phyloP scores from a whole-genome alignment of 2,888 invertebrate genomes.

The Mythimna pallens region DNA sequence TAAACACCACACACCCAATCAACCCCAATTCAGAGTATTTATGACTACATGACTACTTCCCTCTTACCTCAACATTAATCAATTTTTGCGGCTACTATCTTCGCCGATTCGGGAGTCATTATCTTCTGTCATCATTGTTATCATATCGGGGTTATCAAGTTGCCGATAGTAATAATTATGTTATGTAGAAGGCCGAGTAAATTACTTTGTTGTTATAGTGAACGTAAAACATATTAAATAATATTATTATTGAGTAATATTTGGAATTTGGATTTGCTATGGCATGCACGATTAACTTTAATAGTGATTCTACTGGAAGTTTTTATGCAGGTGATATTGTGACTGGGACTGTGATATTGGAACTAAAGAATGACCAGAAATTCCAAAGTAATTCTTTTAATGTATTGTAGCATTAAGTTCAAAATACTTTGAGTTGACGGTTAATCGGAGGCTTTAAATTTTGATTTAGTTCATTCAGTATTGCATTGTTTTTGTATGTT shows the following conservation, averaged over 20 bases:
- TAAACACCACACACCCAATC: neutral
- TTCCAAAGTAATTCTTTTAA: constrained; percentile 73
- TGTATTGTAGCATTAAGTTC: neutral
- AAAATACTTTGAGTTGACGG: neutral
- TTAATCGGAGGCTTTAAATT: neutral
- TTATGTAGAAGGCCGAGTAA: constrained; percentile 29
- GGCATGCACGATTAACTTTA: constrained; percentile 79
- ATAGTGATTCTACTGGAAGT: constrained; percentile 79
- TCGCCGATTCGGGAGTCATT: constrained; percentile 35
- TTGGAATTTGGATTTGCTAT: constrained; percentile 66
- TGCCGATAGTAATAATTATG: constrained; percentile 50
- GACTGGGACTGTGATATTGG: constrained; percentile 81
- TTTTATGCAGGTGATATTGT: constrained; percentile 85
- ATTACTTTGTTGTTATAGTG: constrained; percentile 39
- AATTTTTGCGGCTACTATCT: constrained; percentile 35
- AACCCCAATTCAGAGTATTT: neutral
- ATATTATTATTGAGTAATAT: constrained; percentile 23
- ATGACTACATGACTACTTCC: no score
- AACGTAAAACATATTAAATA: constrained; percentile 21
- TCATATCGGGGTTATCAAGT: constrained; percentile 61
- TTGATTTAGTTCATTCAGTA: neutral
- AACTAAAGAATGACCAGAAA: constrained; percentile 77
- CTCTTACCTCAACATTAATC: constrained; percentile 20
- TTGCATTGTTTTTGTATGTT: constrained; percentile 52
- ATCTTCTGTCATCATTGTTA: constrained; percentile 61